A percentile compares a stretch with the other conserved stretches of the same genome.
Conservation (phyloP, 2,797 vertebrate genomes). For the Hemibagrus guttatus region DNA sequence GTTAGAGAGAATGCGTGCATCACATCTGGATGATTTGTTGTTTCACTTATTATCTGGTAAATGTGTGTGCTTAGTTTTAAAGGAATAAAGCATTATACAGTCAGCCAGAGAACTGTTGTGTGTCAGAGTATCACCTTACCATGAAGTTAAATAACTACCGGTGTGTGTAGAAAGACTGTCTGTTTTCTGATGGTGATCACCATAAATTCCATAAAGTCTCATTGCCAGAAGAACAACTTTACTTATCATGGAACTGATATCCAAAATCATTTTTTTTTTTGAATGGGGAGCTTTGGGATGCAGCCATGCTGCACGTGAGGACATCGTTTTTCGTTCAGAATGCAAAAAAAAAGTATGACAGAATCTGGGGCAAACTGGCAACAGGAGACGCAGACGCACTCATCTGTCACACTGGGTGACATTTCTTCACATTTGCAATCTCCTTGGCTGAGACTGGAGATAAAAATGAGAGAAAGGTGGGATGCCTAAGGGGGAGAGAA, state of each 20-base stretch:
- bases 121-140: background rate
- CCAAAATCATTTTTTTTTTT: background rate
- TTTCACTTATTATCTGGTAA: background rate
- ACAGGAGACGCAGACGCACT: constrained; percentile 53
- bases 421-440: constrained; percentile 62
- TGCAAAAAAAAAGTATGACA: constrained; percentile 49
- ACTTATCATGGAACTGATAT: background rate
- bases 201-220: background rate
- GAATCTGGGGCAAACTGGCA: constrained; percentile 60
- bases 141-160: background rate
- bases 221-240: background rate
- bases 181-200: background rate
- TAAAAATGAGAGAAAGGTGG: constrained; percentile 61
- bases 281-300: constrained; percentile 18
- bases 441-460: constrained; percentile 59
- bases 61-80: background rate
- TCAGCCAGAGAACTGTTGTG: background rate
- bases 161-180: background rate
- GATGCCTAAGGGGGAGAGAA: constrained; percentile 55
- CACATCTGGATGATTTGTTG: background rate
- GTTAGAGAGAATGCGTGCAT: background rate
- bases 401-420: constrained; percentile 62
- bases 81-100: background rate
- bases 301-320: constrained; percentile 28
- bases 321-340: constrained; percentile 48